A percentile compares a stretch with the other conserved stretches of the same genome.
These are phyloP conservation scores for Diarsia rubi DNA, from an alignment of 2,888 invertebrate species.

Conservation along the genomic window DNA sequence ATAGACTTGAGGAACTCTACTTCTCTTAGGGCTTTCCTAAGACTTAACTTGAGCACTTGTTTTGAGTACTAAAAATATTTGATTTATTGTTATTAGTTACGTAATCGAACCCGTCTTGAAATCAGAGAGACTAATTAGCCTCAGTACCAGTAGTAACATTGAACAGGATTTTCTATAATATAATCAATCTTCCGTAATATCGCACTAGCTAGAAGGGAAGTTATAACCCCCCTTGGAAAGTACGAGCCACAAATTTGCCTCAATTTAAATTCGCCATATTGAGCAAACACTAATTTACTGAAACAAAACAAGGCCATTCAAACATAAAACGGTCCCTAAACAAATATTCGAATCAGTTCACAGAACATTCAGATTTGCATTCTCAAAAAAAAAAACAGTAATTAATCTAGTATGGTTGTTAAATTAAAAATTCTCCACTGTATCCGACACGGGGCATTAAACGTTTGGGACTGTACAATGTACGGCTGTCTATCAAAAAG, in stretches of 20 bases:
- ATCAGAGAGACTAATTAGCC: not conserved
- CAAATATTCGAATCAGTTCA: slow-evolving; percentile 63
- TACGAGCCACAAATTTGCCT: not conserved
- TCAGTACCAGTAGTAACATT: not conserved
- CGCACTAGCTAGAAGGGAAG: not conserved
- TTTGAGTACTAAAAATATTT: too few relatives aligned
- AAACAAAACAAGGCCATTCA: slow-evolving; percentile 38
- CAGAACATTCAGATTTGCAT: slow-evolving; percentile 52
- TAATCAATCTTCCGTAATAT: too few relatives aligned
- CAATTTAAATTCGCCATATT: slow-evolving; percentile 14
- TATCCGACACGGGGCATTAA: slow-evolving; percentile 79
- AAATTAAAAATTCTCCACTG: slow-evolving; percentile 83
- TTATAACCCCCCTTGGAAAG: not conserved
- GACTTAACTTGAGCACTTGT: too few relatives aligned
- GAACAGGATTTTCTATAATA: not conserved
- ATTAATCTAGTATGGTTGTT: slow-evolving; percentile 76
- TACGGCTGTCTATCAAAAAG: slow-evolving; percentile 87
- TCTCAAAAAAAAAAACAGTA: slow-evolving; percentile 63
- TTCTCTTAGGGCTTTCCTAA: too few relatives aligned
- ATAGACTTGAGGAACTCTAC: too few relatives aligned
- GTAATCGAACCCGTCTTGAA: slow-evolving; percentile 4
- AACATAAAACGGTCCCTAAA: slow-evolving; percentile 51
- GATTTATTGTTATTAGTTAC: not conserved
- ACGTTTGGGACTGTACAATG: slow-evolving; percentile 77
- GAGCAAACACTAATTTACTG: slow-evolving; percentile 27